Conservation (phyloP, 2,113 vertebrate species). For the Pantherophis guttatus region DNA sequence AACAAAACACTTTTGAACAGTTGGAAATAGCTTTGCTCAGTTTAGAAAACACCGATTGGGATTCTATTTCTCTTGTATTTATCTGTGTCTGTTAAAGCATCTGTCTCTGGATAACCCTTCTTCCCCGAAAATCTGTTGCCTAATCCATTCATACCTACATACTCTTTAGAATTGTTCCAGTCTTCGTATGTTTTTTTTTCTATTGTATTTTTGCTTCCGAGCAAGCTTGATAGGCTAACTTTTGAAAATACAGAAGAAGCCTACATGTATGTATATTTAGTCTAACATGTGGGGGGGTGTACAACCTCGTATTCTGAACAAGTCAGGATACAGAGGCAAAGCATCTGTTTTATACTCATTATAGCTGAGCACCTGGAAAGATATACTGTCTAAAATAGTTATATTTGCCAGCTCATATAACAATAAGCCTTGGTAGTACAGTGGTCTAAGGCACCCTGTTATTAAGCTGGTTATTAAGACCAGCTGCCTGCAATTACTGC, state of each 20-base stretch:
- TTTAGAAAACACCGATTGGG: neutral
- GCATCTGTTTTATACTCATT: neutral
- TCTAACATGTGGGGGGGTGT: neutral
- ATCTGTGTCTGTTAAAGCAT: neutral
- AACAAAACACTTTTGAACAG: neutral
- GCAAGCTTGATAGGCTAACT: neutral
- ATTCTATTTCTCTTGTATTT: neutral
- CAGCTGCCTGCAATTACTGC: no score
- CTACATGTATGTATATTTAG: neutral
- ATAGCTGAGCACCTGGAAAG: neutral
- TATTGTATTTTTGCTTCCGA: neutral
- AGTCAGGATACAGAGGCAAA: neutral
- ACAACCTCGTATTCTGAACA: neutral
- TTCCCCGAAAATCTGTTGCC: neutral
- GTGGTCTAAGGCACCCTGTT: no score
- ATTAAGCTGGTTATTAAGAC: no score
- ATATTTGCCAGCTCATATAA: neutral
- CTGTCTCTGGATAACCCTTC: neutral
- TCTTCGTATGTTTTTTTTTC: neutral
- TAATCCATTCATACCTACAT: neutral
- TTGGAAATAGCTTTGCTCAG: neutral
- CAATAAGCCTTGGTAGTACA: no score
- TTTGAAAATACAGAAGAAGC: neutral
- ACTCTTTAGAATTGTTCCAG: neutral
- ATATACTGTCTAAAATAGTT: neutral